Evolutionary conservation across 2,113 vertebrate genomes (phyloP).

Genomic region (Leucosticte australis): DNA sequence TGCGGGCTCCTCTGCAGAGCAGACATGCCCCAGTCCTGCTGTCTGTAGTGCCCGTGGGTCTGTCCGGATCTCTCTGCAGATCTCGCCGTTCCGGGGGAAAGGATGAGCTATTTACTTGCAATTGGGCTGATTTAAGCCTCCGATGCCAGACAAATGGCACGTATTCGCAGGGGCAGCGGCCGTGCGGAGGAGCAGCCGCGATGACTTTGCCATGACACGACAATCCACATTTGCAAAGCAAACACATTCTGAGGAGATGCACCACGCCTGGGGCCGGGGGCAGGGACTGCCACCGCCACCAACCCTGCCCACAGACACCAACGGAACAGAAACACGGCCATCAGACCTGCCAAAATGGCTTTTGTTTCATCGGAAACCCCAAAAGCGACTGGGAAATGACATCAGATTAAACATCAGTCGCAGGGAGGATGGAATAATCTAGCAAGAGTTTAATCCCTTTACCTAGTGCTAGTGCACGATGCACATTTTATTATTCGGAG

Average conservation of each 20-base stretch:
- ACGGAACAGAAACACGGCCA: not conserved
- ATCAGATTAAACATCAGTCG: constrained; percentile 45
- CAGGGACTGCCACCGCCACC: not conserved
- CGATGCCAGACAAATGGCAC: not conserved
- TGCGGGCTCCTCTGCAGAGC: not conserved
- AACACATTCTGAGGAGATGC: not conserved
- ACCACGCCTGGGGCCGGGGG: not conserved
- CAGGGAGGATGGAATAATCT: constrained; percentile 52
- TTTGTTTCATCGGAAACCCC: not conserved
- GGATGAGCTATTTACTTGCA: not conserved
- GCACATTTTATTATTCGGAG: not conserved
- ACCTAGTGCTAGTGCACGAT: not conserved
- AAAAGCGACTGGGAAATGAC: constrained; percentile 14
- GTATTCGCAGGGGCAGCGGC: not conserved
- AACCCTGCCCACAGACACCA: constrained; percentile 22
- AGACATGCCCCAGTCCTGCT: not conserved
- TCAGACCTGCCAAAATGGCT: not conserved
- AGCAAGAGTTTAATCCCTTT: constrained; percentile 62
- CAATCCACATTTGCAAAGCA: not conserved
- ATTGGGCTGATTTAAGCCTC: not conserved
- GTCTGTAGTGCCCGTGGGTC: accelerated
- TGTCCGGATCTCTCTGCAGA: not conserved
- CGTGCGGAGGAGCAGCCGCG: not conserved
- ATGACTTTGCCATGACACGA: constrained; percentile 17
- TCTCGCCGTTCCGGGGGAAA: not conserved